Evolutionary conservation across 2,113 vertebrate species (phyloP), one percentile per base, ranked within the genome.

Genomic region (Mustelus asterias): DNA sequence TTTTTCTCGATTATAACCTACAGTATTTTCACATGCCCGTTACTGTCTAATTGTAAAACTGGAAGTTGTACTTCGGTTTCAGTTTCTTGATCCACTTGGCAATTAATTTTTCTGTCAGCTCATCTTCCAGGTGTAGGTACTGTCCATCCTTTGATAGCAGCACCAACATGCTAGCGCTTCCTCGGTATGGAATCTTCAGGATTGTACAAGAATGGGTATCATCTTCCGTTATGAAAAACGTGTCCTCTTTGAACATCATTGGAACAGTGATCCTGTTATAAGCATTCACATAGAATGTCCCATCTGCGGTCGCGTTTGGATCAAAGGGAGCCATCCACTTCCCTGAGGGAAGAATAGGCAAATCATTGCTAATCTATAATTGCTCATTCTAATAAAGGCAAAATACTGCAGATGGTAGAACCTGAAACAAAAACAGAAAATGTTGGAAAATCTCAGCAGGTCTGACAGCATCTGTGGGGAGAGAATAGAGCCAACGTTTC

Each of bases 111-210:
- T 97, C 96, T 86, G 96, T 98, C 97, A 99, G 97, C 96, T 97
- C 97, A 88, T 99, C 98, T 96, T 99, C 99, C 67, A 99, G 97
- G 0, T 96, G 96, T 13, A 98, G 98, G 96, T 98, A 98, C 96
- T 99, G 98, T 14, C 97, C 97, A 1, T 96, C 96, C 94, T 96
- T 97, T n/a, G 98, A 98, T 9, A 99, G 98, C 80, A 98, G 96
- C 96, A 99, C 97, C n/a, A 99, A 97, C 98, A 99, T 98, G 96
- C 98, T 97, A 67, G 98, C 97, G 3, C 98, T 98, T 13, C 98
- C 97, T 96, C 96, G 95, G 96, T 99, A 99, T 1, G 98, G 98
- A 60, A 99, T 97, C 96, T 98, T 98, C 96, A 99, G 97, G 41
- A 99, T 97, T n/a, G 97, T 98, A 80, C 98, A 98, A 18, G 96